Evolutionary conservation across 1,140 invertebrate species (phyloP), one percentile per base, ranked within the genome.

Genomic region (Drosophila prosaltans): DNA sequence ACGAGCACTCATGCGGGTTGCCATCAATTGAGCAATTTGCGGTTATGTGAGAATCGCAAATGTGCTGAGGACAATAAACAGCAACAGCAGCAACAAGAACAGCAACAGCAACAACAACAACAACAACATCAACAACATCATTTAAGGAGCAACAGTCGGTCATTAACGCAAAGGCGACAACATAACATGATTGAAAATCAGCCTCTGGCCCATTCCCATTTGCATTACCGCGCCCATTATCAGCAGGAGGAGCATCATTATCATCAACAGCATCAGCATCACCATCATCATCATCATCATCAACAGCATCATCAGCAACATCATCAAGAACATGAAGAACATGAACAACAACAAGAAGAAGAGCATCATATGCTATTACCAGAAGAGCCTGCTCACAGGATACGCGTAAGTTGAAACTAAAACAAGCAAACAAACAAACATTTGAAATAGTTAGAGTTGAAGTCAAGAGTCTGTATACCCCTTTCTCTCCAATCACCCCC

Each of bases 1-100:
- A 94, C 94, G 1, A 94, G 94, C 76, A 92, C 94, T 69, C 94
- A 94, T 78, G 91, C 92, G n/a, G 92, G 93, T 39, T 95, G 95
- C 81, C 90, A 92, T 45, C 92, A 94, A 65, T 92, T 93, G 48
- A 94, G 94, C 73, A 95, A 95, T 90, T 94, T 94, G 10, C 92
- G 95, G 48, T 89, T 96, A 6, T 96, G 95, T 78, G 86, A 92
- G 78, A 92, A 91, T 88, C 91, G 91, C 67, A 89, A 78, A 78
- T 92, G 92, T 71, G 89, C 75, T 75, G 65, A 68, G 61, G 80
- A 89, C 79, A 90, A 90, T 78, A 86, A 79, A 64, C 45, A 69
- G 54, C 45, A 68, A 36, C 43, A 65, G 57, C 11, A 68, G 55
- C 63, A 30, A 9, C 39, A 66, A 54, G 21, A 68, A 36, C 43